These are phyloP conservation scores for Brachyrhaphis roseni DNA, from an alignment of 2,797 vertebrate genomes.

Conservation along the genomic window DNA sequence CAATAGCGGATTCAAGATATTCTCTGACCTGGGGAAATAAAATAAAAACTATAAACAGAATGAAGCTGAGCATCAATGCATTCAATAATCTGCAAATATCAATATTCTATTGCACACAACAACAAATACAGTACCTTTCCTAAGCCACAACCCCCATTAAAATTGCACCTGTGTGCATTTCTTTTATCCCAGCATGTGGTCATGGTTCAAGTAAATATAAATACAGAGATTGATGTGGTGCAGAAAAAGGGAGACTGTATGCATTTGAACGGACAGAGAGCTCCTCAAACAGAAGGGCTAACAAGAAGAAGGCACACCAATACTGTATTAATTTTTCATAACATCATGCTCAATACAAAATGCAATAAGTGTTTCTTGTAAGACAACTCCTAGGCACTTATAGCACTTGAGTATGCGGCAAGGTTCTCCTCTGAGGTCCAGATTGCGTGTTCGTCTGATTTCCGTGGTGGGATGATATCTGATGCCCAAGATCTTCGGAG, in stretches of 20 bases:
- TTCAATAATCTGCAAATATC: constrained; percentile 42
- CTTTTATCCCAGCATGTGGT: constrained; percentile 19
- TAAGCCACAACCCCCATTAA: constrained; percentile 12
- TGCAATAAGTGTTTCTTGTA: constrained; percentile 87
- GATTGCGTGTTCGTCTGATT: constrained; percentile 67
- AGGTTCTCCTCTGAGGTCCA: constrained; percentile 73
- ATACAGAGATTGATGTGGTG: constrained; percentile 20
- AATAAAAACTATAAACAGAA: constrained; percentile 61
- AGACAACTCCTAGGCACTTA: constrained; percentile 84
- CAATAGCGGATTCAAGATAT: constrained; percentile 78
- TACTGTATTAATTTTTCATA: constrained; percentile 85
- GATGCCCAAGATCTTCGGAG: constrained; percentile 65
- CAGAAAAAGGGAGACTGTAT: constrained; percentile 25
- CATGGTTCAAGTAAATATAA: constrained; percentile 22
- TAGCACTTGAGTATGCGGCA: constrained; percentile 77
- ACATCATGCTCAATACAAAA: constrained; percentile 86
- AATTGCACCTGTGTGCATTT: constrained; percentile 28
- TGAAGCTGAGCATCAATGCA: constrained; percentile 44
- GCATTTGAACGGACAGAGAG: constrained; percentile 32
- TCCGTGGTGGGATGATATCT: constrained; percentile 70
- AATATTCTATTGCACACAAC: constrained; percentile 37
- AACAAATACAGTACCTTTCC: constrained; percentile 21
- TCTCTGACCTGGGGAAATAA: constrained; percentile 65
- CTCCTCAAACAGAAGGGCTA: constrained; percentile 44
- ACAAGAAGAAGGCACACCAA: constrained; percentile 67